Evolutionary conservation across 2,888 invertebrate genomes (phyloP), one percentile per base, ranked within the genome.

Genomic region (Glaucopsyche alexis): DNA sequence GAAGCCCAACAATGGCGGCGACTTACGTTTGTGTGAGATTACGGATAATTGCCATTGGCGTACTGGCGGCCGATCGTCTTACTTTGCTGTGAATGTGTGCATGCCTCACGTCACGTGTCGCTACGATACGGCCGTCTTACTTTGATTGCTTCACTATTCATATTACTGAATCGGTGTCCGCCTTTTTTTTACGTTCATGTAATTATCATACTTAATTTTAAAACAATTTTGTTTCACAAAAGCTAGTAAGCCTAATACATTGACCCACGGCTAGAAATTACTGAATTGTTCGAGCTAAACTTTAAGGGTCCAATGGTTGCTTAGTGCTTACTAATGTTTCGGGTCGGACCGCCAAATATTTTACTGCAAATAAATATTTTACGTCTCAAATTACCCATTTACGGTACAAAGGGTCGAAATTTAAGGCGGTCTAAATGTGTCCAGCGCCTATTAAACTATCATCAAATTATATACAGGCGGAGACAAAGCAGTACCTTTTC

Each of bases 391-490:
- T 69, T 69, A 69, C 47, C 47, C 47, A 69, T 47, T 69, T 69
- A 29, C 69, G 11, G 47, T 13, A 69, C 69, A 69, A 69, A 69
- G 47, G 69, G 47, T 69, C 47, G 19, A 45, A 47, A 19, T 29
- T 69, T 19, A 7, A 19, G 11, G 69, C 19, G 45, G 16, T n/a
- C 3, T 13, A 7, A 29, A 16, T 19, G 52, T 16, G 55, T 60
- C 60, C 60, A 38, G 13, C 60, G 60, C 29, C 19, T 29, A 69
- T 69, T 49, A 49, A 69, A 69, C 69, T 69, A 69, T 69, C 69
- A 19, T 69, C 14, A 47, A 69, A 69, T 69, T 69, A 69, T 19
- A 47, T 49, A 49, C 14, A 19, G 67, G 6, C 50, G 38, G 50
- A 50, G 50, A 50, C 66, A 19, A 7, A 71, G 47, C 60, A 16